These are phyloP conservation scores for Caenorhabditis panamensis DNA, from an alignment of 2,888 invertebrate genomes.

Conservation along the genomic window DNA sequence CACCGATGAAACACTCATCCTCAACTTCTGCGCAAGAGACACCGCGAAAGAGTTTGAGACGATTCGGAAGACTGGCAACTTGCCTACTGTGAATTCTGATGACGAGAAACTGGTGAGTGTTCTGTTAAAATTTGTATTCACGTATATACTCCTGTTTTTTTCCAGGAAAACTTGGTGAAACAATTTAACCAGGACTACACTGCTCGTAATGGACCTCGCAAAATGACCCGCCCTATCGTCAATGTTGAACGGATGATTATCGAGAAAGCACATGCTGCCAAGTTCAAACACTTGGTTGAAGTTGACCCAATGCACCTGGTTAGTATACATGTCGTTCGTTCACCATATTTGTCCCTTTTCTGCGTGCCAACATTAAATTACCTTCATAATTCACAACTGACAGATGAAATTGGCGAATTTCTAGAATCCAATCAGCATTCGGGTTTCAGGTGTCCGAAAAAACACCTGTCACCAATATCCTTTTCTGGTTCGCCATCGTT, in stretches of 20 bases:
- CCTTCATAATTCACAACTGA: neutral
- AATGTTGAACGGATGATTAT: conserved; percentile 24
- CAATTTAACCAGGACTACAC: conserved; percentile 21
- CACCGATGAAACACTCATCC: conserved; percentile 13
- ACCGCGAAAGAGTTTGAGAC: conserved; percentile 6
- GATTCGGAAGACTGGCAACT: conserved; percentile 2
- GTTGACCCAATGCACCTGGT: conserved; percentile 24
- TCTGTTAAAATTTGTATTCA: too few species aligned
- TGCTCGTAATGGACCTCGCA: neutral
- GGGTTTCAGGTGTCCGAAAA: conserved; percentile 3
- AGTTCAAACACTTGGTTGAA: conserved; percentile 17
- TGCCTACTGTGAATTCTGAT: neutral
- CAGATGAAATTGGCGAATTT: neutral
- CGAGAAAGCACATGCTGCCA: conserved; percentile 2
- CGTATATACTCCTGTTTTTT: conserved; percentile 1
- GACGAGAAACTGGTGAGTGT: conserved; percentile 25
- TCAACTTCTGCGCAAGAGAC: conserved; percentile 17
- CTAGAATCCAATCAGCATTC: neutral
- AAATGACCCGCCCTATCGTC: neutral
- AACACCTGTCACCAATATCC: neutral
- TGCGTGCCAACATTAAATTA: too few species aligned
- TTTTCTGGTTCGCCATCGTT: conserved; percentile 3
- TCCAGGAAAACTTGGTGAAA: conserved; percentile 34
- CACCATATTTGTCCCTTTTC: neutral
- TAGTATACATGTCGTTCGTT: conserved; percentile 9